Conservation (phyloP, 2,113 vertebrate genomes). For the Dipodomys merriami region DNA sequence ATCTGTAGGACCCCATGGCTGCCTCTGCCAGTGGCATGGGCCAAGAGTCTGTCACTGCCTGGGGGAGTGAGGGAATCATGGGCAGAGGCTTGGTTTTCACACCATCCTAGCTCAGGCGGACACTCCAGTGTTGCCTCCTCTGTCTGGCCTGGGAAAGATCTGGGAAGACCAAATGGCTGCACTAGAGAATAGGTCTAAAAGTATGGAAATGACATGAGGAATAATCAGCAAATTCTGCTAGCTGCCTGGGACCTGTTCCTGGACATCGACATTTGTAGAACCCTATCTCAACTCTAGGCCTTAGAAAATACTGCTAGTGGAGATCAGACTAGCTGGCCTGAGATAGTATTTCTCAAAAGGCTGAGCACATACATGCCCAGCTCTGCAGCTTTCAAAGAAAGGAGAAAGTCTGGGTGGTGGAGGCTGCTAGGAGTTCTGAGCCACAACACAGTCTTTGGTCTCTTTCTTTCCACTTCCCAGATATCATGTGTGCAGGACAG, state of each 20-base stretch:
- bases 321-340: not conserved
- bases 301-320: not conserved
- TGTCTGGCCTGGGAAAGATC: constrained; percentile 9
- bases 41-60: constrained; percentile 64
- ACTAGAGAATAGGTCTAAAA: not conserved
- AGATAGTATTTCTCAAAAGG: not conserved
- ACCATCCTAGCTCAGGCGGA: not conserved
- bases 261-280: not conserved
- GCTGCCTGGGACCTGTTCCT: not conserved
- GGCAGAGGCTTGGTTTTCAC: not conserved
- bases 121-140: not conserved
- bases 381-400: not conserved
- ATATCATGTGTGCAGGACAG: not conserved
- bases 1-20: not conserved
- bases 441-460: not conserved
- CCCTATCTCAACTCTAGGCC: not conserved
- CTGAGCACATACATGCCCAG: not conserved
- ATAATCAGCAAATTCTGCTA: not conserved
- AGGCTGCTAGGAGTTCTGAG: not conserved
- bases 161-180: not conserved
- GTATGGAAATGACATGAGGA: not conserved
- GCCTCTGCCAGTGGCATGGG: not conserved
- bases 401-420: not conserved
- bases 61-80: not conserved
- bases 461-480: not conserved